Percentiles rank a stretch among this genome's conserved stretches.
Evolutionary conservation across 92 coral and sea anemone species (phyloP).

Genomic region (Paragorgia papillata): DNA sequence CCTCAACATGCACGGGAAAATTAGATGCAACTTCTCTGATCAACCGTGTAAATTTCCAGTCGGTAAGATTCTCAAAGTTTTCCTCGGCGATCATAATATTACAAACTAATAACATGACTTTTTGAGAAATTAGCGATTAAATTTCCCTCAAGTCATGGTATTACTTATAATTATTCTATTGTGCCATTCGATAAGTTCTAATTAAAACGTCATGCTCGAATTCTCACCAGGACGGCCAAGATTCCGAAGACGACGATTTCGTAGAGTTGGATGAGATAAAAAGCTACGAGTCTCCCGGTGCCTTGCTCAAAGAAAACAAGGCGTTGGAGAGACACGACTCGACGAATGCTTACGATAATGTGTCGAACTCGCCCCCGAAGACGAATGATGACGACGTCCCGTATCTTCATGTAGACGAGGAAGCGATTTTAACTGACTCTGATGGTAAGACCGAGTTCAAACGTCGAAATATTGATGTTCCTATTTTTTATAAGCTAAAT

Average conservation of each 20-base stretch:
- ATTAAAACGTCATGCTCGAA: not conserved
- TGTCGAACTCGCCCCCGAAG: slow-evolving; percentile 28
- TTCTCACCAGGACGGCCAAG: slow-evolving; percentile 50
- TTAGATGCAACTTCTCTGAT: too few species aligned
- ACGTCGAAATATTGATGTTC: not conserved
- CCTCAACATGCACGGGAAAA: too few species aligned
- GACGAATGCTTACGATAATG: slow-evolving; percentile 17
- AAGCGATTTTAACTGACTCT: slow-evolving; percentile 1
- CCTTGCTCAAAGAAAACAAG: slow-evolving; percentile 51
- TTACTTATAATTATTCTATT: too few species aligned
- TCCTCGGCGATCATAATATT: too few species aligned
- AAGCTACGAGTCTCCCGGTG: slow-evolving; percentile 89
- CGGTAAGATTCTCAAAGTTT: too few species aligned
- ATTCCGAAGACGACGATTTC: slow-evolving; percentile 79
- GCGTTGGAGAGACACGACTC: not conserved
- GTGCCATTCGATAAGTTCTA: too few species aligned
- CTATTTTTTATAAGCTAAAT: not conserved
- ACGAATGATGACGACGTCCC: not conserved
- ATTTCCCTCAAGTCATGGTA: too few species aligned
- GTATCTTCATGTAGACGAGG: slow-evolving; percentile 9
- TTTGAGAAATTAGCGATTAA: too few species aligned
- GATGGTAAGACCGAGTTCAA: slow-evolving; percentile 21
- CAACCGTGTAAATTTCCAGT: too few species aligned
- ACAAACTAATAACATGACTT: too few species aligned
- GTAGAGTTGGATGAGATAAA: slow-evolving; percentile 79